phyloP scores from a whole-genome alignment of 2,888 invertebrate genomes.

The Coleophora flavipennella region DNA sequence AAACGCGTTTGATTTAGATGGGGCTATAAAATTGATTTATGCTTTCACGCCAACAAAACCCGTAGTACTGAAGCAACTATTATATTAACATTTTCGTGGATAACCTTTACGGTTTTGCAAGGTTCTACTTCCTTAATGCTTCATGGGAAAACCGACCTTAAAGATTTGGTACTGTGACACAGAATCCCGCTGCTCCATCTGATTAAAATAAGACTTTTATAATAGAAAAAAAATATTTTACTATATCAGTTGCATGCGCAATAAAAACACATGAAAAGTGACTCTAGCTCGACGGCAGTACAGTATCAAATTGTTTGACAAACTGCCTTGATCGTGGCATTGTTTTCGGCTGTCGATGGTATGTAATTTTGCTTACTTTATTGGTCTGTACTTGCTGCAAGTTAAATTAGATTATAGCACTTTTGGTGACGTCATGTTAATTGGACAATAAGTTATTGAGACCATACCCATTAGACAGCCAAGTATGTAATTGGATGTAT shows the following conservation, averaged over 20 bases:
- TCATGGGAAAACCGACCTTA: constrained; percentile 23
- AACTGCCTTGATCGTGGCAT: constrained; percentile 39
- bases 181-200: constrained; percentile 10
- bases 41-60: constrained; percentile 73
- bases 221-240: constrained; percentile 63
- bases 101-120: constrained; percentile 56
- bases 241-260: constrained; percentile 58
- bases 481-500: too few species aligned
- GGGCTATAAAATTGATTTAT: constrained; percentile 75
- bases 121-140: constrained; percentile 34
- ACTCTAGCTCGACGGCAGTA: constrained; percentile 26
- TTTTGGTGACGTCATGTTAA: too few species aligned
- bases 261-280: constrained; percentile 27
- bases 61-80: constrained; percentile 72
- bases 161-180: constrained; percentile 2
- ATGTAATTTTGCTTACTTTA: constrained; percentile 63
- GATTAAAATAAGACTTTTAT: constrained; percentile 57
- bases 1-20: constrained; percentile 75
- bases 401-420: constrained; percentile 14
- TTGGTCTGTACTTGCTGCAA: constrained; percentile 51
- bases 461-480: too few species aligned
- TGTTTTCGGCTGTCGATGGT: constrained; percentile 60
- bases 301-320: constrained; percentile 25
- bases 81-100: constrained; percentile 74
- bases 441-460: too few species aligned